Evolutionary conservation across 2,888 invertebrate genomes (phyloP).

Genomic region (Drosophila mettleri): DNA sequence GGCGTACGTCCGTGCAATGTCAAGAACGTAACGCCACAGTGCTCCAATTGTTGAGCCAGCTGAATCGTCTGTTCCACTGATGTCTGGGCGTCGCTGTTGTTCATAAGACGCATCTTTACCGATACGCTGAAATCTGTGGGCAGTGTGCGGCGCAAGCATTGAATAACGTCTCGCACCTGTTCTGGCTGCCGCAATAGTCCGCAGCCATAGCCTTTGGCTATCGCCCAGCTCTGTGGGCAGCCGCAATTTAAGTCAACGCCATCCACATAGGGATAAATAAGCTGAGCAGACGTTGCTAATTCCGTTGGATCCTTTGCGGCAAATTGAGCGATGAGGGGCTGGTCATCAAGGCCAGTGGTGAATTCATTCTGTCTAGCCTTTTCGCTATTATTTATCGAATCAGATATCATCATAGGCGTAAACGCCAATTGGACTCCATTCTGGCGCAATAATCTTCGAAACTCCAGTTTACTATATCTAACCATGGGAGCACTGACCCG

Average conservation of each 20-base stretch:
- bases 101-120: conserved; percentile 93
- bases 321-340: conserved; percentile 96
- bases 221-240: conserved; percentile 98
- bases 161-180: conserved; percentile 91
- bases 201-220: conserved; percentile 95
- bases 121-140: conserved; percentile 92
- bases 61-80: conserved; percentile 89
- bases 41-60: conserved; percentile 92
- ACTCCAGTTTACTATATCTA: conserved; percentile 88
- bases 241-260: conserved; percentile 99
- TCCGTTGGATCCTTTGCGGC: conserved; percentile 94
- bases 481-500: conserved; percentile 98
- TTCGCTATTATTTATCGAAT: conserved; percentile 95
- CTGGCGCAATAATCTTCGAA: conserved; percentile 90
- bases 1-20: conserved; percentile 97
- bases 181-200: conserved; percentile 93
- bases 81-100: conserved; percentile 48
- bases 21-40: conserved; percentile 94
- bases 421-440: conserved; percentile 96
- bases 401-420: conserved; percentile 98
- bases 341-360: conserved; percentile 90
- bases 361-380: conserved; percentile 95
- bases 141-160: conserved; percentile 90
- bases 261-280: conserved; percentile 93
- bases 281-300: conserved; percentile 93